These are phyloP conservation scores for Autographa pulchrina DNA, from an alignment of 2,888 invertebrate species.

Conservation along the genomic window DNA sequence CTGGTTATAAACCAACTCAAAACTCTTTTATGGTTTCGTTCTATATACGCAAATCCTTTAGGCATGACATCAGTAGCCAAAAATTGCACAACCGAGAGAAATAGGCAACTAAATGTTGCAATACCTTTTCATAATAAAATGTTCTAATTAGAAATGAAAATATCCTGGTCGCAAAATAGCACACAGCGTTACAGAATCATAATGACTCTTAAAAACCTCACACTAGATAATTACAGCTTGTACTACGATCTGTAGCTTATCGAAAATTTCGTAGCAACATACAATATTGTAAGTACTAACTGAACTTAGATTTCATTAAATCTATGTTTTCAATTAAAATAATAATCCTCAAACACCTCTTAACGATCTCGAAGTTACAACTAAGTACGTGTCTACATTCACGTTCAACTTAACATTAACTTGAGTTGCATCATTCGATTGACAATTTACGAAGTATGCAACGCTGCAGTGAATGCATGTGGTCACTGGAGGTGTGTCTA, in stretches of 20 bases:
- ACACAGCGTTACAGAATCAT: too few relatives aligned
- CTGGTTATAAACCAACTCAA: neutral
- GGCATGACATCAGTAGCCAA: neutral
- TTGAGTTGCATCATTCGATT: slow-evolving; percentile 7
- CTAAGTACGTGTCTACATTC: neutral
- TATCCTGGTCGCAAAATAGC: too few relatives aligned
- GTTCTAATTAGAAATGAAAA: too few relatives aligned
- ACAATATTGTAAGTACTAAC: too few relatives aligned
- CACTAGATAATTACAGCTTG: too few relatives aligned
- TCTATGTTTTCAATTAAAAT: too few relatives aligned
- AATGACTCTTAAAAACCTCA: too few relatives aligned
- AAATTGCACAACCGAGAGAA: neutral
- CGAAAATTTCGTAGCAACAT: neutral
- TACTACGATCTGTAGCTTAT: neutral
- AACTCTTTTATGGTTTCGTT: neutral
- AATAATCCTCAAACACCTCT: too few relatives aligned
- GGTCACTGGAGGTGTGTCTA: slow-evolving; percentile 50
- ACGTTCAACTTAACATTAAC: neutral
- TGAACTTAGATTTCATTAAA: too few relatives aligned
- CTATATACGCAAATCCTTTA: too few relatives aligned
- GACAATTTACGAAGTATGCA: slow-evolving; percentile 11
- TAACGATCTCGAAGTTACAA: neutral
- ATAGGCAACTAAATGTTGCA: neutral
- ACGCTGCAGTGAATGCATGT: slow-evolving; percentile 2
- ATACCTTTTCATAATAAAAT: too few relatives aligned